Percentiles rank a stretch among this genome's conserved stretches.
These are phyloP conservation scores for human (Homo sapiens) DNA, from an alignment of 2,113 vertebrate species.

Conservation along the genomic window DNA sequence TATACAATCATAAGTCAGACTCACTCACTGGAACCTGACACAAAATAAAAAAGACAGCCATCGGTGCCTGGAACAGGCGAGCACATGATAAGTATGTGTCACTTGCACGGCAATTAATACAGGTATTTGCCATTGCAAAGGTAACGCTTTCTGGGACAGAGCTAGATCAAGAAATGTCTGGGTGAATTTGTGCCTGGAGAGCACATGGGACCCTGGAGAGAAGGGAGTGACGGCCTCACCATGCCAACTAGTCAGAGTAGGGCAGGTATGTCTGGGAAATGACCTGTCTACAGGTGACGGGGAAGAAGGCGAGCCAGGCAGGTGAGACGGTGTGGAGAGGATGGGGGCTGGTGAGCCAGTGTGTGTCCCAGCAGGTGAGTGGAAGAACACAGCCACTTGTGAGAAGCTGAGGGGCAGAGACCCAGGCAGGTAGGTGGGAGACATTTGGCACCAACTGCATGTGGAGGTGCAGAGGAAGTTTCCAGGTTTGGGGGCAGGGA, in stretches of 20 bases:
- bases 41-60: not conserved
- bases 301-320: not conserved
- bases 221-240: not conserved
- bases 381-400: not conserved
- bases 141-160: not conserved
- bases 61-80: not conserved
- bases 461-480: not conserved
- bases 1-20: not conserved
- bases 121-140: not conserved
- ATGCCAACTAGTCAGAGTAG: not conserved
- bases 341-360: not conserved
- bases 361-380: not conserved
- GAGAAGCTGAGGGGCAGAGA: not conserved
- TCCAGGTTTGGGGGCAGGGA: not conserved
- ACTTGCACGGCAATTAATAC: not conserved
- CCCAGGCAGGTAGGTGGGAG: not conserved
- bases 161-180: not conserved
- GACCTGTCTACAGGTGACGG: not conserved
- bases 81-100: not conserved
- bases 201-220: not conserved
- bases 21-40: not conserved
- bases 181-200: not conserved
- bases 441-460: not conserved
- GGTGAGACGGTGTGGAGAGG: not conserved
- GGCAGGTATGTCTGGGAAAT: not conserved